Percentiles rank a stretch among this genome's conserved stretches.
Conservation (phyloP, 2,797 vertebrate species). For the Sebastes kiyomatsui region DNA sequence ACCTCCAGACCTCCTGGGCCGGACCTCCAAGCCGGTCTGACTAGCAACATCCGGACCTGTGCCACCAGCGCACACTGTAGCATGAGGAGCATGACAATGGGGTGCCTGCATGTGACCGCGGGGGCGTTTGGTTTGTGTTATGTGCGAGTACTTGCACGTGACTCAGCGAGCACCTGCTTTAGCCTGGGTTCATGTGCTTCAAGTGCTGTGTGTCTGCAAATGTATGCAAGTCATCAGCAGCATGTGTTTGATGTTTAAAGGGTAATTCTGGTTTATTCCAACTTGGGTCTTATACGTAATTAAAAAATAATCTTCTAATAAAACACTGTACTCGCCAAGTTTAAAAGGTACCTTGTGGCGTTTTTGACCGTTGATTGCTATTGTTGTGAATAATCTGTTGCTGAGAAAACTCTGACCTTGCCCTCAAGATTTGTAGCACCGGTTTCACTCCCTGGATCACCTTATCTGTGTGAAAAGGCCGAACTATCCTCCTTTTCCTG, state of each 20-base stretch:
- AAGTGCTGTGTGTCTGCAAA: constrained; percentile 32
- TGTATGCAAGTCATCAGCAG: constrained; percentile 40
- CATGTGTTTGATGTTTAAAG: constrained; percentile 30
- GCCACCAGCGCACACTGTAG: constrained; percentile 19
- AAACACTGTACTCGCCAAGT: neutral
- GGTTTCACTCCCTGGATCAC: neutral
- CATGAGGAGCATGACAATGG: constrained; percentile 37
- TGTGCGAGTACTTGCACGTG: constrained; percentile 51
- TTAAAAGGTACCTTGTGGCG: neutral
- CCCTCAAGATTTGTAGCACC: neutral
- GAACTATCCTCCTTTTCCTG: neutral
- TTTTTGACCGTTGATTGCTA: neutral
- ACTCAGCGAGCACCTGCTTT: constrained; percentile 60
- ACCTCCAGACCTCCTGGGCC: constrained; percentile 67
- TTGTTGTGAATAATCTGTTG: neutral
- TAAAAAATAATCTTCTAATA: neutral
- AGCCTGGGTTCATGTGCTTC: constrained; percentile 18
- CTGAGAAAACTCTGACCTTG: neutral
- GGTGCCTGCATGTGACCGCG: constrained; percentile 31
- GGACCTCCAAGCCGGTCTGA: constrained; percentile 65
- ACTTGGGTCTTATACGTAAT: too few species aligned
- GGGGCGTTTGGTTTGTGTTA: constrained; percentile 38
- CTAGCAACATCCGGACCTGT: constrained; percentile 59
- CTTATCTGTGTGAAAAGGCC: neutral
- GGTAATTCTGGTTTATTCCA: neutral